These are phyloP conservation scores for Chironomus riparius DNA, from an alignment of 2,888 invertebrate genomes.

Conservation along the genomic window DNA sequence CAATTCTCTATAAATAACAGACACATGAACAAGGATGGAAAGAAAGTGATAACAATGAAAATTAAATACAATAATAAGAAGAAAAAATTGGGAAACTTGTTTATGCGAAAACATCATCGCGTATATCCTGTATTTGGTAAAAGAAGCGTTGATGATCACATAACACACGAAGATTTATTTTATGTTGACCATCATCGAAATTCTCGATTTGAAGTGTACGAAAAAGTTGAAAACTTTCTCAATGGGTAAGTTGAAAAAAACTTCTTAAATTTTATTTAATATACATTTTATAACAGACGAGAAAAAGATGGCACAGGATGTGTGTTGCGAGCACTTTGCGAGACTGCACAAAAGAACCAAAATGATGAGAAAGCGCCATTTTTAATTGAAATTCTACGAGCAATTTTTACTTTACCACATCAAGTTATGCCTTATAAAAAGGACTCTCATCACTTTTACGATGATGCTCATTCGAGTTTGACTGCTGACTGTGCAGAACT, in stretches of 20 bases:
- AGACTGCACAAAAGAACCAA: constrained; percentile 39
- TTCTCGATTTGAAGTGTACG: constrained; percentile 37
- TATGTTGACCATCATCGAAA: constrained; percentile 40
- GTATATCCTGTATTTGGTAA: constrained; percentile 42
- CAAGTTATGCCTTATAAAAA: constrained; percentile 13
- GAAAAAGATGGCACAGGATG: constrained; percentile 43
- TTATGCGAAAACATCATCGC: constrained; percentile 33
- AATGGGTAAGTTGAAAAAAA: constrained; percentile 35
- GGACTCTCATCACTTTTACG: constrained; percentile 21
- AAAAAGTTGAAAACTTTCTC: constrained; percentile 39
- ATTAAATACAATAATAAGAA: constrained; percentile 24
- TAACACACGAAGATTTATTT: constrained; percentile 36
- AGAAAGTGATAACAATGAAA: not conserved
- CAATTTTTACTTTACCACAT: constrained; percentile 47
- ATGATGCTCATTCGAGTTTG: constrained; percentile 35
- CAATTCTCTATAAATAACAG: not conserved
- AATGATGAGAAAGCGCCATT: constrained; percentile 45
- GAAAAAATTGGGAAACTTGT: constrained; percentile 22
- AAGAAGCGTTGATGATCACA: constrained; percentile 33
- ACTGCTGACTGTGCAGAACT: constrained; percentile 42
- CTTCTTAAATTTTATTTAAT: not conserved
- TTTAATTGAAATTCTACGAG: constrained; percentile 54
- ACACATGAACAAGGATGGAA: not conserved
- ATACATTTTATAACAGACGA: constrained; percentile 32
- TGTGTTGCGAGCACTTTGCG: constrained; percentile 45